These are phyloP conservation scores for Ptychobarbus kaznakovi DNA, from an alignment of 2,797 vertebrate species.

Conservation along the genomic window DNA sequence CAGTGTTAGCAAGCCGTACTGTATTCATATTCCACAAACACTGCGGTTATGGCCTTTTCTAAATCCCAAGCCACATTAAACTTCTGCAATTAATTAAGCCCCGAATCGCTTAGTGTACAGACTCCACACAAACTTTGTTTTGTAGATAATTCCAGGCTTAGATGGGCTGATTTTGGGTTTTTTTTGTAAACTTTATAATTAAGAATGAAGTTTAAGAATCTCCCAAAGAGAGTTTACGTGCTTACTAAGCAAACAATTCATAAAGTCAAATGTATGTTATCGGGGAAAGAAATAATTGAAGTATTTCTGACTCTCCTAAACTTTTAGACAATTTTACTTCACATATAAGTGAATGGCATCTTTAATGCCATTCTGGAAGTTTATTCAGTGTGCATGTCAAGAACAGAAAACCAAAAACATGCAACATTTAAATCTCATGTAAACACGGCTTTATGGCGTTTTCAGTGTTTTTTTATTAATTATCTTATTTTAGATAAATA, in stretches of 20 bases:
- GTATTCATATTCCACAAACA: not conserved
- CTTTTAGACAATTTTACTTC: no score
- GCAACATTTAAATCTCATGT: no score
- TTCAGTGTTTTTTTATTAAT: no score
- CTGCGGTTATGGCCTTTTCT: not conserved
- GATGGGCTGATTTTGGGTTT: not conserved
- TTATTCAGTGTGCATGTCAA: not conserved
- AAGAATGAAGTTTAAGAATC: not conserved
- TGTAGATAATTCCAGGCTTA: not conserved
- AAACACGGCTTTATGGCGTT: no score
- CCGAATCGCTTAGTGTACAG: not conserved
- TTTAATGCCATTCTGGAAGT: not conserved
- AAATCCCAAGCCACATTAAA: constrained; percentile 12
- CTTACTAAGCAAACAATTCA: not conserved
- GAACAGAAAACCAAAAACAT: no score
- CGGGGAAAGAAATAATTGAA: not conserved
- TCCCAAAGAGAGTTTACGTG: not conserved
- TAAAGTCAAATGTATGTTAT: not conserved
- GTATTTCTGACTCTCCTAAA: no score
- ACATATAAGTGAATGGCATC: not conserved
- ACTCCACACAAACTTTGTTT: constrained; percentile 19
- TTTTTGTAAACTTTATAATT: not conserved
- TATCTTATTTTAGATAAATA: no score
- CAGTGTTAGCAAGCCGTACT: not conserved
- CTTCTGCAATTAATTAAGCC: not conserved